Base-by-base conservation (phyloP, 2,113 vertebrate species). In the Onychostoma macrolepis region DNA sequence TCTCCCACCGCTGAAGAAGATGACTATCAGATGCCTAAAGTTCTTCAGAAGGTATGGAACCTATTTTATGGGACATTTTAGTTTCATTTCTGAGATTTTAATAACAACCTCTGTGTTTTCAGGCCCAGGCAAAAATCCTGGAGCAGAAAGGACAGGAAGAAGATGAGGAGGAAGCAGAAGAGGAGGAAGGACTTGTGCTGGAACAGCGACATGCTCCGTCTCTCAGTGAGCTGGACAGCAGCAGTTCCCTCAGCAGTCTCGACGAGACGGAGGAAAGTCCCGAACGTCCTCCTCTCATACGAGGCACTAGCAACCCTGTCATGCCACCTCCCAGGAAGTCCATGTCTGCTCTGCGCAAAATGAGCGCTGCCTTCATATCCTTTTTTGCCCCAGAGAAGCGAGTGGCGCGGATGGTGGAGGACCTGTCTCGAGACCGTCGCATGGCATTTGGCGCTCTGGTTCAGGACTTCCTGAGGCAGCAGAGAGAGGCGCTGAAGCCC, bases 221-320 rank as follows among this genome's bases (percentile, higher is more conserved):
- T 72, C 88, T 96, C 26, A 93, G 92, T 13, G 94, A 95, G 85
- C 85, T 91, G 6, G 94, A 94, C 77, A 95, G 93, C 56, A 93
- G 90, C 90, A 92, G 93, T 86, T 97, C 95, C 50, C 92, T 94
- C 72, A 95, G 94, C 90, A 95, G 95, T 87, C 92, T 93, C 0
- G 95, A 93, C 81, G 93, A 94, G 79, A 89, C 90, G 6, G 93
- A 93, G 43, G 93, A 92, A 63, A 87, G 87, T 83, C 86, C 83
- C 8, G 86, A 89, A 36, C 87, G 85, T 53, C 92, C 92, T 1
- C 26, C 83, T 17, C 89, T 93, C 38, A 58, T 69, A 50, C 63
- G 89, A 6, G 90, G 87, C 61, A 89, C 85, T 85, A 91, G 88
- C 74, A 84, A 79, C 41, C 89, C 90, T 0, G 86, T 50, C 33